phyloP scores from a whole-genome alignment of 2,113 vertebrate species.

The Lepisosteus osseus region DNA sequence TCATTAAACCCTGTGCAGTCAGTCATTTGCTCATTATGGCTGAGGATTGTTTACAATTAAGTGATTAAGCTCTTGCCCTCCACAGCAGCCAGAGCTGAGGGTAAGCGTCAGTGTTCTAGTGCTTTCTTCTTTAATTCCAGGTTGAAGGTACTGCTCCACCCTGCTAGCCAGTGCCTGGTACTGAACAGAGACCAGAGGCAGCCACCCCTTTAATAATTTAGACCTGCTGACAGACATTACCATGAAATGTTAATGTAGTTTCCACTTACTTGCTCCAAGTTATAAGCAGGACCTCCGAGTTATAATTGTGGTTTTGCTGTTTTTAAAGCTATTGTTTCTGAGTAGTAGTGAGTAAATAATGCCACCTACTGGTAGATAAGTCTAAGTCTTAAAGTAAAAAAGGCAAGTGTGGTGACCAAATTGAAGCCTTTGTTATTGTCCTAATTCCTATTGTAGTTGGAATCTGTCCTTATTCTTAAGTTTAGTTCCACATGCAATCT shows the following conservation, averaged over 20 bases:
- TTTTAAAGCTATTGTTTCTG: neutral
- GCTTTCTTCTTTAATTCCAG: conserved; percentile 1
- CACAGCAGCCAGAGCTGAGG: neutral
- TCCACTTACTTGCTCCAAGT: conserved; percentile 44
- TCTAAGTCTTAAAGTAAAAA: neutral
- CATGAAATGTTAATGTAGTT: conserved; percentile 69
- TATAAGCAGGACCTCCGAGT: neutral
- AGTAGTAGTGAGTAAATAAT: conserved; percentile 11
- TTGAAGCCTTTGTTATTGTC: no score
- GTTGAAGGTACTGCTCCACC: conserved; percentile 43
- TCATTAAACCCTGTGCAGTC: neutral
- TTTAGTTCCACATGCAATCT: no score
- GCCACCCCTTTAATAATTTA: conserved; percentile 61
- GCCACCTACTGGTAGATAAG: conserved; percentile 30
- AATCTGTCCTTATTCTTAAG: no score
- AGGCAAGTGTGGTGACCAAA: no score
- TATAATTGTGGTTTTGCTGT: neutral
- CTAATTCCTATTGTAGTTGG: no score
- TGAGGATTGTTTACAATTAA: neutral
- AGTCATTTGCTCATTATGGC: neutral
- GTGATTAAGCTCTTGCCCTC: conserved; percentile 13
- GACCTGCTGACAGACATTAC: conserved; percentile 43
- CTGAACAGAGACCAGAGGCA: neutral
- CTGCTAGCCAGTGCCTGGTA: conserved; percentile 15
- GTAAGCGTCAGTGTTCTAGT: neutral